These are phyloP conservation scores for Reticulitermes speratus DNA, from an alignment of 1,140 invertebrate species.

Conservation along the genomic window DNA sequence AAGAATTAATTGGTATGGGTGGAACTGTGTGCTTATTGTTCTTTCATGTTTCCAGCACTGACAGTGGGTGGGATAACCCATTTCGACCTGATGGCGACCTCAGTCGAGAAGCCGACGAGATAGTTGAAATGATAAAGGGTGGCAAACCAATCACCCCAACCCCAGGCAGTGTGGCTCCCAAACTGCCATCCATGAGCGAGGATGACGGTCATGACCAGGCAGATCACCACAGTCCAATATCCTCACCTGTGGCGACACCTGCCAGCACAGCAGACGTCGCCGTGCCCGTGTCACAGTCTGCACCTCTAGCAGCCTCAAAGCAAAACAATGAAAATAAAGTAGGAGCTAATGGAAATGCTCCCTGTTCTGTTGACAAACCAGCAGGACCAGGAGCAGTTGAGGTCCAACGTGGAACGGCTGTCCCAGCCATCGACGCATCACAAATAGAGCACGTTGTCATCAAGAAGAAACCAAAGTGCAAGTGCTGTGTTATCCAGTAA, in stretches of 20 bases:
- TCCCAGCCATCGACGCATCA: constrained; percentile 65
- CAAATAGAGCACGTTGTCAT: constrained; percentile 82
- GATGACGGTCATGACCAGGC: constrained; percentile 38
- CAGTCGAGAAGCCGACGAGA: constrained; percentile 92
- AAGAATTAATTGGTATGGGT: no score
- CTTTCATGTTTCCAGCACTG: constrained; percentile 64
- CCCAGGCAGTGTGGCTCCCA: constrained; percentile 43
- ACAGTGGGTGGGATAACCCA: constrained; percentile 95
- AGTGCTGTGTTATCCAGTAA: constrained; percentile 86
- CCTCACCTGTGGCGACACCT: constrained; percentile 35
- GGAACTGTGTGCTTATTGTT: no score
- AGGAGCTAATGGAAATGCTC: constrained; percentile 25
- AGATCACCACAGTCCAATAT: constrained; percentile 12
- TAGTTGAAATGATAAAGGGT: constrained; percentile 90
- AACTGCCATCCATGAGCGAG: constrained; percentile 47
- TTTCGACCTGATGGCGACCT: constrained; percentile 94
- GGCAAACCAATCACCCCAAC: constrained; percentile 80
- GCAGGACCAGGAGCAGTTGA: constrained; percentile 57
- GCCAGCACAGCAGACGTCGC: constrained; percentile 36
- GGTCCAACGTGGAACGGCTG: constrained; percentile 68
- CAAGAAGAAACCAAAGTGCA: constrained; percentile 88
- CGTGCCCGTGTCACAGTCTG: constrained; percentile 44
- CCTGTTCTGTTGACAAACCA: constrained; percentile 43
- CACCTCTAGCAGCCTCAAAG: constrained; percentile 28
- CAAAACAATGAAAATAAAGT: constrained; percentile 41